A percentile compares a stretch with the other conserved stretches of the same genome.
phyloP scores from a whole-genome alignment of 2,888 invertebrate species.

The Nineta flava region DNA sequence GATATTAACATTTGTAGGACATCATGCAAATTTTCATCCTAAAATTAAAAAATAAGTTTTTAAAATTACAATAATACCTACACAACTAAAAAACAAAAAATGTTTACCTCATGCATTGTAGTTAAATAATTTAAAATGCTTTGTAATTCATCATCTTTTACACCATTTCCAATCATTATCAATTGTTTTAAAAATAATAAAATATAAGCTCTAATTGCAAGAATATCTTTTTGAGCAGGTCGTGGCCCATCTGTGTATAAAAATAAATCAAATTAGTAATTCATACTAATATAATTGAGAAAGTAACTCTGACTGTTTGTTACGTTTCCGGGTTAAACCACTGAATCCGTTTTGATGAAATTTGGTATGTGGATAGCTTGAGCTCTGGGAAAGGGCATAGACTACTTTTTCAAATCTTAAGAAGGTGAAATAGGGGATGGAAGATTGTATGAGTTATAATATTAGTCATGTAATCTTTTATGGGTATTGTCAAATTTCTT shows the following conservation, averaged over 20 bases:
- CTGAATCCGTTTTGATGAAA: too few relatives aligned
- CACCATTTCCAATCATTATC: constrained; percentile 91
- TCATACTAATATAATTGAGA: too few relatives aligned
- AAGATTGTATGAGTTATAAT: too few relatives aligned
- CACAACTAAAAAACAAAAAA: too few relatives aligned
- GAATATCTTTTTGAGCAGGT: constrained; percentile 85
- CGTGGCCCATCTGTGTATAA: constrained; percentile 69
- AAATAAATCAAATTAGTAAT: not conserved
- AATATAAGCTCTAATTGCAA: constrained; percentile 89
- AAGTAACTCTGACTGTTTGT: too few relatives aligned
- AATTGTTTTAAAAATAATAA: constrained; percentile 89
- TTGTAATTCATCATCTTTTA: constrained; percentile 97
- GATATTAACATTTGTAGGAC: constrained; percentile 94
- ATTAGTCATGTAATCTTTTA: too few relatives aligned
- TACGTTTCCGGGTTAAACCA: too few relatives aligned
- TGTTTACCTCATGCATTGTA: constrained; percentile 82
- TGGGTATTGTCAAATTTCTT: too few relatives aligned
- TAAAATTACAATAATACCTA: not conserved
- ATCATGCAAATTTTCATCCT: constrained; percentile 97
- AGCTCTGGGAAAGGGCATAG: too few relatives aligned
- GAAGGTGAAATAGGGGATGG: too few relatives aligned
- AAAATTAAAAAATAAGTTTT: constrained; percentile 12
- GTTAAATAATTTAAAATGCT: constrained; percentile 95
- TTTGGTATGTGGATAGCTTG: constrained; percentile 8
- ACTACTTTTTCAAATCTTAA: too few relatives aligned